Percentiles rank a stretch among this genome's conserved stretches.
Conservation (phyloP, 2,113 vertebrate genomes). For the Camelus bactrianus region DNA sequence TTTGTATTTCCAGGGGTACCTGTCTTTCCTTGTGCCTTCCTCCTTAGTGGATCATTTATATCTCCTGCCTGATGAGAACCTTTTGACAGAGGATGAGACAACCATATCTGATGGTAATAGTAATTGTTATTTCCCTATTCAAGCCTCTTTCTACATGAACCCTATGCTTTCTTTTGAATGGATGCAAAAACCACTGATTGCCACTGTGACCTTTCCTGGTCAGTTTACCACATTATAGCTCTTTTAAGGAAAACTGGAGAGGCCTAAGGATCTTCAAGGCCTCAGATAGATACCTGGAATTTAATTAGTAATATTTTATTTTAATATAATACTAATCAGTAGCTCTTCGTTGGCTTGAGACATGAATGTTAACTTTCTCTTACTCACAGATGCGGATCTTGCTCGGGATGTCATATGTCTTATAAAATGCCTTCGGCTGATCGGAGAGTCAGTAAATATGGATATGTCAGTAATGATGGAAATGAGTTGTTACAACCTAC, state of each 20-base stretch:
- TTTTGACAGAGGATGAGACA: slow-evolving; percentile 93
- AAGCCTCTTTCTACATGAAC: neutral
- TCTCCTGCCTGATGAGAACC: slow-evolving; percentile 92
- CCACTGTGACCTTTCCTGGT: neutral
- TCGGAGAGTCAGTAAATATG: slow-evolving; percentile 91
- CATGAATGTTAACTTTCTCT: slow-evolving; percentile 56
- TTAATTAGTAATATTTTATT: neutral
- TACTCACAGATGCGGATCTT: slow-evolving; percentile 90
- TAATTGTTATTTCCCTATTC: neutral
- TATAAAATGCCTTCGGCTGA: slow-evolving; percentile 94
- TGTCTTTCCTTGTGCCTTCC: slow-evolving; percentile 95
- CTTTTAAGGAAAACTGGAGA: neutral
- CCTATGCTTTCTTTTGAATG: neutral
- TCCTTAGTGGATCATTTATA: slow-evolving; percentile 96
- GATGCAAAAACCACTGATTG: neutral
- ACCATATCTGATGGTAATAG: slow-evolving; percentile 92
- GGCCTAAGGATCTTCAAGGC: neutral
- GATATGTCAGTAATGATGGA: slow-evolving; percentile 96
- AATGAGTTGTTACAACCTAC: slow-evolving; percentile 92
- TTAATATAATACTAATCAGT: neutral
- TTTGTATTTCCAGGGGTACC: slow-evolving; percentile 88
- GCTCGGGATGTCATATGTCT: slow-evolving; percentile 94
- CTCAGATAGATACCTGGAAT: neutral
- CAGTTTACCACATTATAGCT: neutral
- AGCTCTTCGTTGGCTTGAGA: neutral